Conservation (phyloP, 2,113 vertebrate species). For the Bolborhynchus lineola region DNA sequence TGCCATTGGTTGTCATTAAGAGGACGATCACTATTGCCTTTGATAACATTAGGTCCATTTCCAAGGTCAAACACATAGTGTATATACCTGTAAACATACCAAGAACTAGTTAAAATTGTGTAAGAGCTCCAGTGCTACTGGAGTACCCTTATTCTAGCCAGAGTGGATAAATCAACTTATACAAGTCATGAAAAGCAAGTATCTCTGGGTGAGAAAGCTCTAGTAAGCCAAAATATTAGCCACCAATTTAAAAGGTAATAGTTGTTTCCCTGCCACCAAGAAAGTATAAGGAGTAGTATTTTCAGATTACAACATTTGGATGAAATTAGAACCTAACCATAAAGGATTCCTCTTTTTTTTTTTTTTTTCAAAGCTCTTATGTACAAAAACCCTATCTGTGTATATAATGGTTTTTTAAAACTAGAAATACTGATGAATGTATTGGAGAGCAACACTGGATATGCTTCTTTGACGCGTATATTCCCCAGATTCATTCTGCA, state of each 20-base stretch:
- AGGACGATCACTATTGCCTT: constrained; percentile 91
- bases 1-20: constrained; percentile 99
- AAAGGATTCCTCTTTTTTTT: neutral
- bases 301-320: neutral
- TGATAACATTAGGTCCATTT: constrained; percentile 96
- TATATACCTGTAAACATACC: constrained; percentile 81
- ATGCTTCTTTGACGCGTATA: neutral
- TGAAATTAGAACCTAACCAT: neutral
- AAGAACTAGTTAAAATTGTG: neutral
- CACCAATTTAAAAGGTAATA: neutral
- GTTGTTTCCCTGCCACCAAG: neutral
- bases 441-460: neutral
- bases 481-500: neutral
- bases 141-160: neutral
- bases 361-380: neutral
- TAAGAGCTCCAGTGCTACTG: neutral
- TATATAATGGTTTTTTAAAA: neutral
- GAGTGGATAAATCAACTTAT: neutral
- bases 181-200: neutral
- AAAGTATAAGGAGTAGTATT: neutral
- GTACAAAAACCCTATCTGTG: neutral
- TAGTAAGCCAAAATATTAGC: neutral
- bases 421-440: neutral
- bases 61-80: constrained; percentile 99
- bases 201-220: neutral